phyloP scores from a whole-genome alignment of 2,113 vertebrate species.

The Desmodus rotundus region DNA sequence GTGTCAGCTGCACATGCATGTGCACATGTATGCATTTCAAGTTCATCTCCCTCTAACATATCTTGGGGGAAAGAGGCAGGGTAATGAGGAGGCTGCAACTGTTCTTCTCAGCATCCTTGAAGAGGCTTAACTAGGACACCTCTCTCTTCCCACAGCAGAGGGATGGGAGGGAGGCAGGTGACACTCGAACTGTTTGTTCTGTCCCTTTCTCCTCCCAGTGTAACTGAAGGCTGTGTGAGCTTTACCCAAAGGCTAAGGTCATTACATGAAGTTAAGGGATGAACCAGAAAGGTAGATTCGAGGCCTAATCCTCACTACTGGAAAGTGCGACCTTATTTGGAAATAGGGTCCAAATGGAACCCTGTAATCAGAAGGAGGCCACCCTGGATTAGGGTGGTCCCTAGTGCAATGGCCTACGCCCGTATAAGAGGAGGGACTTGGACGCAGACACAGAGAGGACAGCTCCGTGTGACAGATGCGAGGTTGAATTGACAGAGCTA shows the following conservation, averaged over 20 bases:
- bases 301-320: background rate
- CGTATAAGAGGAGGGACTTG: background rate
- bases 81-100: too few relatives aligned
- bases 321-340: background rate
- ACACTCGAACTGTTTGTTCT: background rate
- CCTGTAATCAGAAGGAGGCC: too few relatives aligned
- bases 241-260: background rate
- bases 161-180: accelerated
- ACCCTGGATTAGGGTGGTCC: background rate
- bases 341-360: background rate
- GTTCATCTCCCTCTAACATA: background rate
- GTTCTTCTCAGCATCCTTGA: background rate
- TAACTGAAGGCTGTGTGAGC: background rate
- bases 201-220: background rate
- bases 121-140: background rate
- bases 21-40: background rate
- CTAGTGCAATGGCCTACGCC: background rate
- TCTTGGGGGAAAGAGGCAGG: background rate
- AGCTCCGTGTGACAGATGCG: background rate
- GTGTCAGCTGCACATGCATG: background rate
- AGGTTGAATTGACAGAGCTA: background rate
- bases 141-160: too few relatives aligned
- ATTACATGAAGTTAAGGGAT: background rate
- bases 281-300: background rate
- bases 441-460: background rate